A percentile compares a stretch with the other conserved stretches of the same genome.
Evolutionary conservation across 2,113 vertebrate genomes (phyloP).

Genomic region (Hemibagrus wyckioides): DNA sequence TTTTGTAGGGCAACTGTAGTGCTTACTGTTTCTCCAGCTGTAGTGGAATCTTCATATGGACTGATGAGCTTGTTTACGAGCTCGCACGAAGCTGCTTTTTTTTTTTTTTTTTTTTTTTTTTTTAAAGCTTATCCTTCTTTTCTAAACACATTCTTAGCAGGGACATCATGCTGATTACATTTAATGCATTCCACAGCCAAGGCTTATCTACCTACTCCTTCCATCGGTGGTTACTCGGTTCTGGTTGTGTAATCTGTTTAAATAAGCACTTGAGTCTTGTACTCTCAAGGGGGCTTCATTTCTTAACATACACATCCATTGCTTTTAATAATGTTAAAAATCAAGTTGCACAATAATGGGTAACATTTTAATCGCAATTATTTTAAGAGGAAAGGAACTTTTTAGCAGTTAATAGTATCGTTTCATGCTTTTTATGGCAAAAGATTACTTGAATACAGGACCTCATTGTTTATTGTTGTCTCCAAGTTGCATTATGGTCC

Average conservation of each 20-base stretch:
- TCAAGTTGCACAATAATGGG: not conserved
- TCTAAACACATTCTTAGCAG: conserved; percentile 42
- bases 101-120: not conserved
- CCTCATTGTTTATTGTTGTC: not conserved
- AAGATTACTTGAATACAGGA: too few species aligned
- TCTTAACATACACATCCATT: not conserved
- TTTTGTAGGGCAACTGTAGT: conserved; percentile 17
- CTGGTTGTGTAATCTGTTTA: conserved; percentile 26
- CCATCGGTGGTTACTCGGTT: not conserved
- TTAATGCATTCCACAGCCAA: conserved; percentile 31
- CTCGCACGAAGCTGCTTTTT: not conserved
- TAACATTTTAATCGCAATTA: not conserved
- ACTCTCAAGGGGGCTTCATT: not conserved
- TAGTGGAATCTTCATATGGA: conserved; percentile 19
- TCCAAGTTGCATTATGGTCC: not conserved
- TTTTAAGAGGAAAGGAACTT: not conserved
- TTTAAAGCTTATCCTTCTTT: not conserved
- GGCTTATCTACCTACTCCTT: conserved; percentile 10
- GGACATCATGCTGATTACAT: conserved; percentile 5
- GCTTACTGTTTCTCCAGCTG: conserved; percentile 21
- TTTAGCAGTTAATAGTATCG: not conserved
- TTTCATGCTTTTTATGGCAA: not conserved
- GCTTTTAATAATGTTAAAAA: not conserved
- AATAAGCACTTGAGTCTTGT: not conserved
- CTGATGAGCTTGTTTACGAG: conserved; percentile 15